Percentiles rank a stretch among this genome's conserved stretches.
phyloP scores from a whole-genome alignment of 2,113 vertebrate genomes.

The Cathartes aura region DNA sequence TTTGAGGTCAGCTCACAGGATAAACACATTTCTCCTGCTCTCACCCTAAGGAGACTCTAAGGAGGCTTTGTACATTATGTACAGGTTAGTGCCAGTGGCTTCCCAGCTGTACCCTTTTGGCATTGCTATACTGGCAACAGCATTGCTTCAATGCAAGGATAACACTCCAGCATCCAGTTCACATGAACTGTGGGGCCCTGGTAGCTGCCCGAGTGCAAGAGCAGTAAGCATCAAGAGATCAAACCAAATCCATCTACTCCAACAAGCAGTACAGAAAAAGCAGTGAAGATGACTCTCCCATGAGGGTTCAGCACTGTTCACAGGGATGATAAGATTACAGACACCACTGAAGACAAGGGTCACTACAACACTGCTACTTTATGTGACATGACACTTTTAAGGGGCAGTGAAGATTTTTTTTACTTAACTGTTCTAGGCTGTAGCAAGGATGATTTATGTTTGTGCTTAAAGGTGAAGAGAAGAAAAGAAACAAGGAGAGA shows the following conservation, averaged over 20 bases:
- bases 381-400: constrained; percentile 79
- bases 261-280: constrained; percentile 76
- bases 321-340: constrained; percentile 75
- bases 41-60: background rate
- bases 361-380: constrained; percentile 82
- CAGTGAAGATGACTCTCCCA: constrained; percentile 75
- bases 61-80: background rate
- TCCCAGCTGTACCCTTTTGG: constrained; percentile 14
- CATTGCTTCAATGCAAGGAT: background rate
- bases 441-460: constrained; percentile 99
- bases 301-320: constrained; percentile 72
- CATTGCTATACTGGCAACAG: constrained; percentile 14
- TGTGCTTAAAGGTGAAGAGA: constrained; percentile 96
- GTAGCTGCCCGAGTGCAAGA: background rate
- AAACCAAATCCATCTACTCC: constrained; percentile 74
- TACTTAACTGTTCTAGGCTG: constrained; percentile 99
- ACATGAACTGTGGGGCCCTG: background rate
- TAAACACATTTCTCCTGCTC: background rate
- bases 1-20: background rate
- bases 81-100: background rate
- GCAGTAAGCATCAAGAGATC: constrained; percentile 27
- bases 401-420: constrained; percentile 81
- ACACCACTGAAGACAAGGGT: constrained; percentile 82
- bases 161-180: constrained; percentile 18
- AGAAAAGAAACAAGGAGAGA: constrained; percentile 94